Evolutionary conservation across 2,888 invertebrate species (phyloP), one percentile per base, ranked within the genome.

Genomic region (Zygaena filipendulae): DNA sequence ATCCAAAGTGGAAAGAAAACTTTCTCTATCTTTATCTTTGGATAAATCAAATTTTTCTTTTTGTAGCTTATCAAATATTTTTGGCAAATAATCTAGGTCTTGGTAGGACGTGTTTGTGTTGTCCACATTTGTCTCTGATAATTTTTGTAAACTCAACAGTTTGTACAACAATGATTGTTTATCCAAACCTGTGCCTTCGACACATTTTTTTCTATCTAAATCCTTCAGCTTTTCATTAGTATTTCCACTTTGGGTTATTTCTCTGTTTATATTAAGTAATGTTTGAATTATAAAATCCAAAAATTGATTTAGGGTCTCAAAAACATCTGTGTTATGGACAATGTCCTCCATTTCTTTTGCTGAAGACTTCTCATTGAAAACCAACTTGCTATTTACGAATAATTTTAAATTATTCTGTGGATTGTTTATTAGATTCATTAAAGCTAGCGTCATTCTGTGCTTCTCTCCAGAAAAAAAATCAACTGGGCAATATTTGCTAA

Each of bases 401-500:
- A 87, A 53, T 56, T 83, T 83, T 4, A 87, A 68, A 52, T 87
- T 87, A 51, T 87, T 87, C 45, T 87, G 87, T 24, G 87, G 86
- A 42, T 81, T 82, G 8, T 63, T 45, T 10, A 84, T 55, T 18
- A 87, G 53, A 28, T 61, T 70, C 23, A 57, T 37, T 9, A 87
- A 40, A 6, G 86, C 82, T 40, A 51, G 49, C 42, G 69, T 81
- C 83, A 87, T 86, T 48, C 83, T 66, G 8, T 37, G 33, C 39
- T 50, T 66, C 33, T 82, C 59, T 21, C 87, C 88, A 36, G 88
- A 88, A 66, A 86, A 90, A 16, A 90, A 64, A 52, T 88, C 86
- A 30, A 89, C 54, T 1, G 90, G 90, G 45, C 90, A 90, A 49
- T 88, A 90, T n/a, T 61, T 53, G 49, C 87, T 87, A 21, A 70